These are phyloP conservation scores for Crematogaster levior DNA, from an alignment of 2,888 invertebrate species.

Conservation along the genomic window DNA sequence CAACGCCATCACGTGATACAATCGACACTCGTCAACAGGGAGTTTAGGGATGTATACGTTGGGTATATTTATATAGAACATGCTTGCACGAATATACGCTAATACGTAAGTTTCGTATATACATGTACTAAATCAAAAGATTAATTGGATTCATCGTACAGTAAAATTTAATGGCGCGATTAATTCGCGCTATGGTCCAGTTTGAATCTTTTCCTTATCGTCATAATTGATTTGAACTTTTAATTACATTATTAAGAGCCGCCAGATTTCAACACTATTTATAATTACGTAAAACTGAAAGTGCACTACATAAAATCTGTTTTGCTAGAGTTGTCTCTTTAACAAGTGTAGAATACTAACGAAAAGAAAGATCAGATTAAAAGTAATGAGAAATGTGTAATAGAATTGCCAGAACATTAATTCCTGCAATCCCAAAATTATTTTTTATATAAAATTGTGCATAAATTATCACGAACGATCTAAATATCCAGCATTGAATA, in stretches of 20 bases:
- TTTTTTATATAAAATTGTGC: background rate
- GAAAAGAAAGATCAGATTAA: background rate
- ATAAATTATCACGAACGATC: background rate
- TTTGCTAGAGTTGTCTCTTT: background rate
- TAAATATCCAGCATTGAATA: background rate
- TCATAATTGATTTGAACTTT: slow-evolving; percentile 53
- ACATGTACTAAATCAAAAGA: slow-evolving; percentile 59
- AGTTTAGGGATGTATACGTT: slow-evolving; percentile 52
- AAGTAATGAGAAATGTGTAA: background rate
- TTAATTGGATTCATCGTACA: slow-evolving; percentile 67
- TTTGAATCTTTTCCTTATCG: slow-evolving; percentile 54
- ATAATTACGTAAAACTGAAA: background rate
- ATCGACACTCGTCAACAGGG: slow-evolving; percentile 29
- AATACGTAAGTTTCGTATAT: slow-evolving; percentile 55
- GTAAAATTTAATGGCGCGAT: slow-evolving; percentile 60
- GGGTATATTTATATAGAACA: slow-evolving; percentile 47
- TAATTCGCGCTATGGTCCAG: slow-evolving; percentile 71
- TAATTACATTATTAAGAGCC: slow-evolving; percentile 27
- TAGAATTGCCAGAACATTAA: background rate
- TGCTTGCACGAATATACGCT: slow-evolving; percentile 48
- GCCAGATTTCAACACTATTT: background rate
- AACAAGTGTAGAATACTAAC: background rate
- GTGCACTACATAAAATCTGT: background rate
- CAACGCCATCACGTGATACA: slow-evolving; percentile 26
- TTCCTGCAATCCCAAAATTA: background rate